Evolutionary conservation across 2,113 vertebrate species (phyloP).

Genomic region (Puffinus mauretanicus): DNA sequence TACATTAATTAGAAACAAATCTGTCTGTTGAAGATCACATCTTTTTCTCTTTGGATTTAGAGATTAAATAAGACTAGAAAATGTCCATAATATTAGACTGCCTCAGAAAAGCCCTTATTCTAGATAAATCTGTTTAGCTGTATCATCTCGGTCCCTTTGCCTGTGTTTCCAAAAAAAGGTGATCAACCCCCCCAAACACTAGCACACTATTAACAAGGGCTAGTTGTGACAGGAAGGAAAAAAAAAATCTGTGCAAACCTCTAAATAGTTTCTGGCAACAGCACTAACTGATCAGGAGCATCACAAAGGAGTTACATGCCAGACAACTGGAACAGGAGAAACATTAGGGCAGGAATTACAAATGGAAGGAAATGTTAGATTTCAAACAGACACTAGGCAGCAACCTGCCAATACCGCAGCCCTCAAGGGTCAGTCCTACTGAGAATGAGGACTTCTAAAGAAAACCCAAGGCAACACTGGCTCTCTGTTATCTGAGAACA

Average conservation of each 20-base stretch:
- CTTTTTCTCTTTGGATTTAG: background rate
- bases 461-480: conserved; percentile 45
- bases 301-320: conserved; percentile 23
- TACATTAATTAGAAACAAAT: background rate
- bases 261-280: background rate
- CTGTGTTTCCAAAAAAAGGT: background rate
- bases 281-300: background rate
- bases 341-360: conserved; percentile 62
- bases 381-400: conserved; percentile 52
- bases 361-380: conserved; percentile 49
- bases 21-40: background rate
- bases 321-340: conserved; percentile 53
- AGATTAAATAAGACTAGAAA: background rate
- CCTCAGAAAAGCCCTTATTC: background rate
- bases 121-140: background rate
- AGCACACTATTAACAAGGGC: background rate
- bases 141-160: background rate
- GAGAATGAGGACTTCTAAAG: conserved; percentile 61
- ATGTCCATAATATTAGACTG: background rate
- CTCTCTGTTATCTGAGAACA: conserved; percentile 52
- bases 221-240: background rate
- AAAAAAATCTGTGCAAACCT: background rate
- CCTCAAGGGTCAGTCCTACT: conserved; percentile 57
- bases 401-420: conserved; percentile 36
- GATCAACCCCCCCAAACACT: background rate